A percentile compares a stretch with the other conserved stretches of the same genome.
phyloP scores from a whole-genome alignment of 2,888 invertebrate species.

The Cephus sareptanus region DNA sequence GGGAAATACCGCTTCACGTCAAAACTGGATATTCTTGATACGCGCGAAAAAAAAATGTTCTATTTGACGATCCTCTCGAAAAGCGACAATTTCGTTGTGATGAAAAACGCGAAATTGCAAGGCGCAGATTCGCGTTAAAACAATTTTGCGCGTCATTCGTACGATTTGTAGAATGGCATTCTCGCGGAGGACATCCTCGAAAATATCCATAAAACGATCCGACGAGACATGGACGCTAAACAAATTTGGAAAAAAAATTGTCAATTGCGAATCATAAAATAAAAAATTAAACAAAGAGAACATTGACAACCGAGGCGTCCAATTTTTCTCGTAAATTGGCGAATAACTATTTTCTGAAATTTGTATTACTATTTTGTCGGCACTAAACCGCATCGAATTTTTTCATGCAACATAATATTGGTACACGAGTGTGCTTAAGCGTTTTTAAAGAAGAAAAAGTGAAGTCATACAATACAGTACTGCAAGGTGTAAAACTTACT shows the following conservation, averaged over 20 bases:
- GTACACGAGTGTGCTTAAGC: too few relatives aligned
- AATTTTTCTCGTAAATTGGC: too few relatives aligned
- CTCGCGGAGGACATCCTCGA: neutral
- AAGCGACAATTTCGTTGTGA: neutral
- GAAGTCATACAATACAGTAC: too few relatives aligned
- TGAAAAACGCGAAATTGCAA: neutral
- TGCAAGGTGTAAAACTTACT: neutral
- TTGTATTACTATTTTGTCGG: too few relatives aligned
- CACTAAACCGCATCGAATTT: too few relatives aligned
- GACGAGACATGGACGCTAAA: neutral
- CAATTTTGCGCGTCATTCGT: neutral
- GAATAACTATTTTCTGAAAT: too few relatives aligned
- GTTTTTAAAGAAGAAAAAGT: too few relatives aligned
- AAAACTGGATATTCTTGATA: neutral
- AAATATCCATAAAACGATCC: neutral
- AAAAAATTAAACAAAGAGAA: too few relatives aligned
- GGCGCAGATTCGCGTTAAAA: neutral
- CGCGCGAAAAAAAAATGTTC: neutral
- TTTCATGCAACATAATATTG: too few relatives aligned
- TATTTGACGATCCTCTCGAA: neutral
- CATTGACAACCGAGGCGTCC: too few relatives aligned
- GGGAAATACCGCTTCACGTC: neutral
- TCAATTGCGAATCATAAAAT: too few relatives aligned
- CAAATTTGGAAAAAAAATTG: neutral
- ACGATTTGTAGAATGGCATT: neutral